These are phyloP conservation scores for Menura novaehollandiae DNA, from an alignment of 2,113 vertebrate species.

Conservation along the genomic window DNA sequence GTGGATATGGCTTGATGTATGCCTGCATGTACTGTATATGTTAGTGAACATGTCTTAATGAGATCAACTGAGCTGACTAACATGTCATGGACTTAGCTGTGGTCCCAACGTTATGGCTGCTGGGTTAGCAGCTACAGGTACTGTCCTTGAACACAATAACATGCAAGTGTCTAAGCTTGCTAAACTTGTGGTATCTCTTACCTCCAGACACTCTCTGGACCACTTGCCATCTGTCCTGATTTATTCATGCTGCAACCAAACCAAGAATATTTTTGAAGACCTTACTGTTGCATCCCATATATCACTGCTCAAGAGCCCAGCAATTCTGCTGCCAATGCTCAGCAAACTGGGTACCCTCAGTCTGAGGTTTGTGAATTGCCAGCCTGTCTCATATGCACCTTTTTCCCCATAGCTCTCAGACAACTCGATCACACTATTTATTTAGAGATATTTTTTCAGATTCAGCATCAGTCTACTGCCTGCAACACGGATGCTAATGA, in stretches of 20 bases:
- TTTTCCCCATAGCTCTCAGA: not conserved
- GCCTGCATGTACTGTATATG: not conserved
- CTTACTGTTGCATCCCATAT: not conserved
- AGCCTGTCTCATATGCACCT: not conserved
- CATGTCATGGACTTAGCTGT: accelerated
- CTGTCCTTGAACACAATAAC: not conserved
- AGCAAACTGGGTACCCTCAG: not conserved
- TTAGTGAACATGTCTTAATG: not conserved
- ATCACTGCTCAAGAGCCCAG: not conserved
- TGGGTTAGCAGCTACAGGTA: not conserved
- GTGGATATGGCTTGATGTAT: not conserved
- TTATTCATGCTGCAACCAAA: not conserved
- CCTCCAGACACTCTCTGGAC: not conserved
- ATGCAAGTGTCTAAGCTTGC: not conserved
- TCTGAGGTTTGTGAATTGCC: not conserved
- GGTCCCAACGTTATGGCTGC: not conserved
- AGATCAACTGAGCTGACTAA: not conserved
- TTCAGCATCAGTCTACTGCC: not conserved
- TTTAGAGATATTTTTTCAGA: not conserved
- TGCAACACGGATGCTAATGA: not conserved
- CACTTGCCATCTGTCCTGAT: not conserved
- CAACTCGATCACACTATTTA: not conserved
- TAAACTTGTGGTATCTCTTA: not conserved
- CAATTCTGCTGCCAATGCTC: not conserved
- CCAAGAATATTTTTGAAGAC: not conserved